Percentiles rank a stretch among this genome's conserved stretches.
Evolutionary conservation across 2,888 invertebrate genomes (phyloP).

Genomic region (Meteorus cinctellus): DNA sequence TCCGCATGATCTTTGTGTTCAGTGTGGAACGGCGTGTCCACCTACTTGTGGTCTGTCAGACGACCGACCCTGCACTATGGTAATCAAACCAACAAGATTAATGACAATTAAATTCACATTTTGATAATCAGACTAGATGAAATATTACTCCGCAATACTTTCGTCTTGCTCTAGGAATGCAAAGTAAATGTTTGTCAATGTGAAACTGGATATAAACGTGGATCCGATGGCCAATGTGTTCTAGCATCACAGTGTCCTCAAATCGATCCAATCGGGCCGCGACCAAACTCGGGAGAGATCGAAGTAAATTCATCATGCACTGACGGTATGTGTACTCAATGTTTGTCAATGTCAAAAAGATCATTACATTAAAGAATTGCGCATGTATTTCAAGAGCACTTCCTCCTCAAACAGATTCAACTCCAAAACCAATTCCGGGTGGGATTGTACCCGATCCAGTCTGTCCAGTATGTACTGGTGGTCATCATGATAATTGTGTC

Average conservation of each 20-base stretch:
- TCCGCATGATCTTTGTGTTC: not conserved
- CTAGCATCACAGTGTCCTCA: not conserved
- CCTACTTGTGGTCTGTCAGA: not conserved
- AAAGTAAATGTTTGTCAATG: not conserved
- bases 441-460: too few relatives aligned
- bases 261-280: not conserved
- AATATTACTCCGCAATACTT: not conserved
- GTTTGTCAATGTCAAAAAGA: too few relatives aligned
- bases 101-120: not conserved
- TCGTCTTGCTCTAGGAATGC: not conserved
- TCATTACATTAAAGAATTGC: too few relatives aligned
- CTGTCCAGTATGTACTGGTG: too few relatives aligned
- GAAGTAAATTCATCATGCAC: conserved; percentile 6
- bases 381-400: too few relatives aligned
- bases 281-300: too few relatives aligned
- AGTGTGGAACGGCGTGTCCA: not conserved
- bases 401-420: too few relatives aligned
- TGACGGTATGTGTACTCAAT: not conserved
- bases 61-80: not conserved
- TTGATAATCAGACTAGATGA: too few relatives aligned
- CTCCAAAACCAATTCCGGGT: too few relatives aligned
- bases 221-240: not conserved
- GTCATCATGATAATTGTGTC: too few relatives aligned
- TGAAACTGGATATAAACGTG: not conserved
- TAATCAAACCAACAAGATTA: not conserved